Base-by-base conservation (phyloP, 2,797 vertebrate genomes). In the Ctenosaura bakeri region DNA sequence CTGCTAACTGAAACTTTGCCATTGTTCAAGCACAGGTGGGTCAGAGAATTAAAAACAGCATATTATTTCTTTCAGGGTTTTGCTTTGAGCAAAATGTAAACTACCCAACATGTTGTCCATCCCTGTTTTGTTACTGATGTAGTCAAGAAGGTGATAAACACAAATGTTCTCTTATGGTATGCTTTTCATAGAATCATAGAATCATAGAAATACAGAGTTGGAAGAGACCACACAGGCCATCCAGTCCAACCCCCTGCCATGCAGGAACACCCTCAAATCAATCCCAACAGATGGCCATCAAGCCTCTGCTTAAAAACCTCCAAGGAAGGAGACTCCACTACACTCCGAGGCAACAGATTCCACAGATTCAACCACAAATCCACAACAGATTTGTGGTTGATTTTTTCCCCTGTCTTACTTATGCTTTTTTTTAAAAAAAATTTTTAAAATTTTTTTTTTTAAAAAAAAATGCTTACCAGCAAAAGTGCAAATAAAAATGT, bases 401-500 rank as follows among this genome's bases (percentile, higher is more conserved):
- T 76, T 35, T 83, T 20, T n/a, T 2, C 2, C 18, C 2, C 18
- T 56, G 1, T 35, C 6, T 59, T n/a, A 32, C 22, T 32, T n/a
- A 59, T 74, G 52, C 50, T 24, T 42, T 42, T 42, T 42, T 42
- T 82, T 22, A 73, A 88, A 64, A 42, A 50, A 78, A 78, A n/a
- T n/a, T n/a, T n/a, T n/a, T n/a, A n/a, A n/a, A n/a, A n/a, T n/a
- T n/a, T n/a, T n/a, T n/a, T n/a, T n/a, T n/a, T n/a, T n/a, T n/a
- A n/a, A n/a, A 73, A 88, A 64, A 42, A 50, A 78, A 78, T 82
- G 14, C 79, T 29, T 46, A 32, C 66, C 46, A 82, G n/a, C 52
- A 83, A 59, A 87, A 82, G 79, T 82, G 24, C 71, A 88, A 56
- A 88, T 54, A 35, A 66, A 8, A 81, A 82, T 29, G 2, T 71